Base-by-base conservation (phyloP, 2,888 invertebrate genomes). In the Sphaerolaimus hirsutus region DNA sequence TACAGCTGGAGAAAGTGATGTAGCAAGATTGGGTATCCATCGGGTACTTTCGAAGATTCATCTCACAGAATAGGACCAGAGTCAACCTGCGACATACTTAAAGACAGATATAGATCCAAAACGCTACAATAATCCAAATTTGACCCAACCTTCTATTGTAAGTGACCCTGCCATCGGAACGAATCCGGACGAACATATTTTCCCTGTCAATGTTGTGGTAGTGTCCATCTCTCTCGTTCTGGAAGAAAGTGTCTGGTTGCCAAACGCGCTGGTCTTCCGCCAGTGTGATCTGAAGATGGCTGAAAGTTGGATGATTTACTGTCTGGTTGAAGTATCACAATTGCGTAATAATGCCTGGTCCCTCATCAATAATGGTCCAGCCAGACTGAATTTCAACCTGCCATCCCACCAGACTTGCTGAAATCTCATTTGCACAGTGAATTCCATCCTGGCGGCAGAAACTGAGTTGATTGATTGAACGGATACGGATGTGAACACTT, bases 1-100 rank as follows among this genome's bases (percentile, higher is more conserved):
- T 43, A 61, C 61, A 61, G 24, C 58, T 59, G 19, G 59, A 59
- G 46, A 60, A 61, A 38, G 59, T 61, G 32, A 61, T 61, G 37
- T 55, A 52, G 48, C 61, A 61, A 43, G 53, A 51, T 46, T 61
- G 61, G 21, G 54, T 56, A 48, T 61, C 61, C 60, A 61, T 58
- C 17, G 61, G 61, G 48, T 61, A 61, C 5, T 55, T 48, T 2
- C 54, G 49, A 17, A 61, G 52, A 41, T 61, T 55, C 62, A 61
- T 61, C 21, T 56, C 56, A 49, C 61, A 61, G 1, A 61, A 53
- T 21, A 62, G 50, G 46, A 57, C 57, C 19, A 61, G 54, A 2
- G 61, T 60, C 36, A 62, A 42, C 23, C 54, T 53, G 40, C 42
- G 52, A n/a, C n/a, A n/a, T n/a, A n/a, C n/a, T n/a, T n/a, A n/a